These are phyloP conservation scores for Echiichthys vipera DNA, from an alignment of 2,797 vertebrate genomes.

Conservation along the genomic window DNA sequence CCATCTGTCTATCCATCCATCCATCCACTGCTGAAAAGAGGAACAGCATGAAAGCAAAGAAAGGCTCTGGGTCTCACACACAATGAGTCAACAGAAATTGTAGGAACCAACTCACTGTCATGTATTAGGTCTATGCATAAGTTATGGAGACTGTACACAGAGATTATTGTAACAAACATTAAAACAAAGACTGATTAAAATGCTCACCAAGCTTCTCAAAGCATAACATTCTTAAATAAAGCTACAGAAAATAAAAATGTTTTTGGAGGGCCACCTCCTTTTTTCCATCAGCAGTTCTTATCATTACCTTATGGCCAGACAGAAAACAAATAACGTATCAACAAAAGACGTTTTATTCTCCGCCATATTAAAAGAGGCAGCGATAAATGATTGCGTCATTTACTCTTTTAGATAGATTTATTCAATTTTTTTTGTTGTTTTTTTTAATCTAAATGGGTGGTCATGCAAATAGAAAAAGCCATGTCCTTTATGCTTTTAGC, in stretches of 20 bases:
- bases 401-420: conserved; percentile 69
- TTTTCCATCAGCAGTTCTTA: conserved; percentile 62
- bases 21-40: conserved; percentile 19
- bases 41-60: conserved; percentile 51
- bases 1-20: conserved; percentile 19
- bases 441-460: conserved; percentile 75
- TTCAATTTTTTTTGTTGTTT: conserved; percentile 59
- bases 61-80: conserved; percentile 39
- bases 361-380: conserved; percentile 63
- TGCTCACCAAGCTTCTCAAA: conserved; percentile 59
- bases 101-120: conserved; percentile 58
- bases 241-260: conserved; percentile 53
- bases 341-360: conserved; percentile 66
- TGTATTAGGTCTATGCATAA: conserved; percentile 69
- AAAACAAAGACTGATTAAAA: conserved; percentile 58
- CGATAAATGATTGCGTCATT: conserved; percentile 70
- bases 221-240: conserved; percentile 68
- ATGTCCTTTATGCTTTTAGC: conserved; percentile 54
- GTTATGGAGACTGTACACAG: conserved; percentile 86
- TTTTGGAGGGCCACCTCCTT: conserved; percentile 61
- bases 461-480: conserved; percentile 81
- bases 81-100: conserved; percentile 47
- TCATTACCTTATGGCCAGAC: conserved; percentile 60
- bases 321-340: conserved; percentile 68
- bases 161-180: conserved; percentile 74